Conservation (phyloP, 2,797 vertebrate species). For the Bradypodion ventrale region DNA sequence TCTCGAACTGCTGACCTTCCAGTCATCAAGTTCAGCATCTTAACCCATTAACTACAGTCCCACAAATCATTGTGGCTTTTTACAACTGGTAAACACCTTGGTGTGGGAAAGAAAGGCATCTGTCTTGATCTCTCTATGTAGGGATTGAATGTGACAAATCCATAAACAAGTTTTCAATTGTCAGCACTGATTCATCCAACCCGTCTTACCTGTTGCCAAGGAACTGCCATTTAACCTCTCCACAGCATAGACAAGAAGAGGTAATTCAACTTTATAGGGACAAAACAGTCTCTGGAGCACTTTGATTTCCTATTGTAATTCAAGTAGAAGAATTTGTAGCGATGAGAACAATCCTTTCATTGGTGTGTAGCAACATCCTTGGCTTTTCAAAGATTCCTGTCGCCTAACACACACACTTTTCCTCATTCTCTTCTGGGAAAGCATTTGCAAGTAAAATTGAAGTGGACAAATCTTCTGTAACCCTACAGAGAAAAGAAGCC, state of each 20-base stretch:
- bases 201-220: background rate
- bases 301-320: background rate
- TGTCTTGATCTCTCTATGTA: background rate
- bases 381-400: background rate
- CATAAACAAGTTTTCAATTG: background rate
- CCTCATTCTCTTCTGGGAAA: background rate
- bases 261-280: background rate
- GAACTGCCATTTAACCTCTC: background rate
- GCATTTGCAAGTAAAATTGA: slow-evolving; percentile 1
- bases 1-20: no score
- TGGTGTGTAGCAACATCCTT: no score
- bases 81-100: no score
- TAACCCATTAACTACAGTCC: no score
- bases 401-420: background rate
- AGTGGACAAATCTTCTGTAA: background rate
- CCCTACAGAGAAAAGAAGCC: background rate
- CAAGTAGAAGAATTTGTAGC: background rate
- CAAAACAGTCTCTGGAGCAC: no score
- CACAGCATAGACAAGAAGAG: background rate
- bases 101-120: no score
- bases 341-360: background rate
- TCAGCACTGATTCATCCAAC: background rate
- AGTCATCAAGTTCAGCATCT: no score
- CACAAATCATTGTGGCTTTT: no score
- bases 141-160: no score